Evolutionary conservation across 1,140 invertebrate genomes (phyloP).

Genomic region (Polypedilum pembai): DNA sequence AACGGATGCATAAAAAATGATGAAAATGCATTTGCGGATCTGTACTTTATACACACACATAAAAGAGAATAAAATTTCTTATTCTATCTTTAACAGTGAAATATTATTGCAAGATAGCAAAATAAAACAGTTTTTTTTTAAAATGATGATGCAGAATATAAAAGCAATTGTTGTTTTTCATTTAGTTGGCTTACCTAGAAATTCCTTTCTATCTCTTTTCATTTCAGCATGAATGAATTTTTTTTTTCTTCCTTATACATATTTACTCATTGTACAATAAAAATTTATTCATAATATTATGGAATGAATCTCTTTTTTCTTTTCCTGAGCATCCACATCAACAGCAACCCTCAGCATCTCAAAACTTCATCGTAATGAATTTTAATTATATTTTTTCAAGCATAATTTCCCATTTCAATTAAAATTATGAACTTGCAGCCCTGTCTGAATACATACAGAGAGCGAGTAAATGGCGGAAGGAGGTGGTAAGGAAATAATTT

Average conservation of each 20-base stretch:
- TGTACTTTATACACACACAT: slow-evolving; percentile 1
- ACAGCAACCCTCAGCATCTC: not conserved
- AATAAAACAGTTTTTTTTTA: too few relatives aligned
- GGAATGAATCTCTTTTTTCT: too few relatives aligned
- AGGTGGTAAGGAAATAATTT: not conserved
- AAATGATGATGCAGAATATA: slow-evolving; percentile 9
- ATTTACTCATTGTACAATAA: not conserved
- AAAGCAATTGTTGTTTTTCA: not conserved
- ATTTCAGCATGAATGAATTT: not conserved
- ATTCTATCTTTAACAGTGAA: too few relatives aligned
- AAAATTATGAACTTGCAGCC: slow-evolving; percentile 22
- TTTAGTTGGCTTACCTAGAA: not conserved
- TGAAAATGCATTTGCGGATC: slow-evolving; percentile 3
- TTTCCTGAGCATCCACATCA: too few relatives aligned
- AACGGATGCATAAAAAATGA: not conserved
- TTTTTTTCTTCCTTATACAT: not conserved
- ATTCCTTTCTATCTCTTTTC: not conserved
- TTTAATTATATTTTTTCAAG: slow-evolving; percentile 27
- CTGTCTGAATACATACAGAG: not conserved
- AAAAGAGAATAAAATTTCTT: not conserved
- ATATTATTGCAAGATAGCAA: too few relatives aligned
- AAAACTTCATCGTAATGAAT: not conserved
- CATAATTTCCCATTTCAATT: slow-evolving; percentile 28
- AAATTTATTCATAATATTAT: not conserved
- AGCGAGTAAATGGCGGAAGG: not conserved